Conservation (phyloP, 2,797 vertebrate genomes). For the Novumbra hubbsi region DNA sequence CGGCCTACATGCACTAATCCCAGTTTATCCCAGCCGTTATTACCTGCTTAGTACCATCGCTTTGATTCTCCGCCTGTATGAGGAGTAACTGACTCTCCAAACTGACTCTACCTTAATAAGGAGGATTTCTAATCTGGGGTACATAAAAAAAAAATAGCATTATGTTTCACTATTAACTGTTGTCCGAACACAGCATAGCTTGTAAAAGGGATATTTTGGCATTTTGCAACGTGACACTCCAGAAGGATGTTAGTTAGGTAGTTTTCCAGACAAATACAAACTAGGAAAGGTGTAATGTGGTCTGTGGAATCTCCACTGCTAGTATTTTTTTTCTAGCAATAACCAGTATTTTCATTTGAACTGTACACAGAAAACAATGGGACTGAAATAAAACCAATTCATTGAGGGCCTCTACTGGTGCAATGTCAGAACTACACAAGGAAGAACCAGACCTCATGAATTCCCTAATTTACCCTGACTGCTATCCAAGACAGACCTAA, state of each 20-base stretch:
- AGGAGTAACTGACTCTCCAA: slow-evolving; percentile 1
- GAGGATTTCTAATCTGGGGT: neutral
- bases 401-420: neutral
- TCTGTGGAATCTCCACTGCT: too few species aligned
- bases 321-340: too few species aligned
- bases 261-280: too few species aligned
- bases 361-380: neutral
- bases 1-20: slow-evolving; percentile 36
- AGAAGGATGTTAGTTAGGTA: too few species aligned
- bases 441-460: neutral
- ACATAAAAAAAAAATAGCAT: neutral
- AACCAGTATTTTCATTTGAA: too few species aligned
- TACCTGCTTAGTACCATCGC: slow-evolving; percentile 30
- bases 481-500: neutral
- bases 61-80: slow-evolving; percentile 20
- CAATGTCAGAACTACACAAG: neutral
- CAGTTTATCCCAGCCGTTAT: slow-evolving; percentile 32
- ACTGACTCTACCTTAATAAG: neutral
- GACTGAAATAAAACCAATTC: neutral
- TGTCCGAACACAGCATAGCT: neutral
- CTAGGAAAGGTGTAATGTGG: too few species aligned
- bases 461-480: neutral
- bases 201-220: neutral
- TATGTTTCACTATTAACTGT: neutral
- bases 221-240: too few species aligned